These are phyloP conservation scores for Uropetala carovei DNA, from an alignment of 2,888 invertebrate species.

Conservation along the genomic window DNA sequence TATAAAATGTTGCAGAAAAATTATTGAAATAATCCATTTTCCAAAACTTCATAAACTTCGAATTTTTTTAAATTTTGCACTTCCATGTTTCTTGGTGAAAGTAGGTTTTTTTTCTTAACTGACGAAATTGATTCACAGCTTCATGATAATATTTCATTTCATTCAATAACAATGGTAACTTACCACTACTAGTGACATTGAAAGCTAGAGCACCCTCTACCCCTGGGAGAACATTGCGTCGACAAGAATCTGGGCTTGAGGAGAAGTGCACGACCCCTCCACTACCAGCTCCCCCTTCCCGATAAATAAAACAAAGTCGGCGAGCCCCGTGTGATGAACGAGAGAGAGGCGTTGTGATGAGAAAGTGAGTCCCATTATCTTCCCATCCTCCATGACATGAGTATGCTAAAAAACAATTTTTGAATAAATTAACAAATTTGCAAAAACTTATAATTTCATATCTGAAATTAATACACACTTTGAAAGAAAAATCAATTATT, in stretches of 20 bases:
- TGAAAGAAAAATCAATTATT: not conserved
- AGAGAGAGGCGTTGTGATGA: slow-evolving; percentile 87
- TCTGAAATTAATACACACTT: not conserved
- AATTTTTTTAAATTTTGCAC: too few species aligned
- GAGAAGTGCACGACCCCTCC: slow-evolving; percentile 78
- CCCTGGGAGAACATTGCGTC: slow-evolving; percentile 77
- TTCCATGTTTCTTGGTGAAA: too few species aligned
- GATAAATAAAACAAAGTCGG: slow-evolving; percentile 87
- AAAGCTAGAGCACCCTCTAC: slow-evolving; percentile 81
- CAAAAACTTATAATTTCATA: not conserved
- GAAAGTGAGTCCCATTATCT: slow-evolving; percentile 90
- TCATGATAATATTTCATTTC: too few species aligned
- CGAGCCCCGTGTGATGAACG: slow-evolving; percentile 82
- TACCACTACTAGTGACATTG: slow-evolving; percentile 84
- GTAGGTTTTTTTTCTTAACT: too few species aligned
- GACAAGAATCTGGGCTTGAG: slow-evolving; percentile 82
- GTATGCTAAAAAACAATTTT: slow-evolving; percentile 81
- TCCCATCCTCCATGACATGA: slow-evolving; percentile 94
- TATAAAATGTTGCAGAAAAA: too few species aligned
- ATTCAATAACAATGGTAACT: slow-evolving; percentile 69
- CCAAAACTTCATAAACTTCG: too few species aligned
- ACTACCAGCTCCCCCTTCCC: slow-evolving; percentile 76
- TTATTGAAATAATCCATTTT: too few species aligned
- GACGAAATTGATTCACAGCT: too few species aligned
- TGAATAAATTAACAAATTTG: too few species aligned